Percentiles rank a stretch among this genome's conserved stretches.
Conservation (phyloP, 2,888 invertebrate genomes). For the Drosophila yooni region DNA sequence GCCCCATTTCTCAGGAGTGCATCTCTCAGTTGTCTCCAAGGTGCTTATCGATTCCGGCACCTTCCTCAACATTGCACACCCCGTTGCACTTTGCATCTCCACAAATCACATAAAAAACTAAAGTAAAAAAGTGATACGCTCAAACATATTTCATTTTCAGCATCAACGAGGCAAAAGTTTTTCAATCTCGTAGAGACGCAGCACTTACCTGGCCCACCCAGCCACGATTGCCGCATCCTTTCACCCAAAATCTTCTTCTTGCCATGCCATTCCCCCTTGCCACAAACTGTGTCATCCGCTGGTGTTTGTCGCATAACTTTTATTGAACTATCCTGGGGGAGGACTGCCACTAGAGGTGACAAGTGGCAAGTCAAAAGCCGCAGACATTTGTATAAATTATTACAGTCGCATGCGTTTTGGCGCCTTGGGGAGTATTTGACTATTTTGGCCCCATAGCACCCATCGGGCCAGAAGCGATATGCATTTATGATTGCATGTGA, state of each 20-base stretch:
- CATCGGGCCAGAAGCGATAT: conserved; percentile 46
- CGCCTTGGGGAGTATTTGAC: conserved; percentile 48
- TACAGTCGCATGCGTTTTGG: conserved; percentile 54
- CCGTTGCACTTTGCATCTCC: conserved; percentile 36
- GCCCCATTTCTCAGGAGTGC: conserved; percentile 41
- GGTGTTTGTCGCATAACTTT: conserved; percentile 70
- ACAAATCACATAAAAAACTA: conserved; percentile 6
- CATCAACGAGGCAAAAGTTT: conserved; percentile 74
- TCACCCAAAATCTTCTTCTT: conserved; percentile 1
- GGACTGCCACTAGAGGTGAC: conserved; percentile 60
- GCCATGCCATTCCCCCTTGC: background rate
- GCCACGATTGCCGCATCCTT: conserved; percentile 18
- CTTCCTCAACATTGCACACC: conserved; percentile 32
- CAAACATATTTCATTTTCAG: conserved; percentile 77
- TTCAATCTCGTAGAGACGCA: conserved; percentile 69
- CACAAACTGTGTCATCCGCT: conserved; percentile 74
- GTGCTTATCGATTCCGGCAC: conserved; percentile 58
- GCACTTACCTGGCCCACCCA: conserved; percentile 29
- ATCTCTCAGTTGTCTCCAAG: conserved; percentile 48
- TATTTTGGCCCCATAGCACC: conserved; percentile 25
- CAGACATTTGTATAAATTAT: conserved; percentile 80
- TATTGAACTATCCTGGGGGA: conserved; percentile 74
- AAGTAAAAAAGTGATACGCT: conserved; percentile 38
- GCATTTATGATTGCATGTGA: conserved; percentile 77
- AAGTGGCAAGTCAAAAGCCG: conserved; percentile 75